Percentiles rank a stretch among this genome's conserved stretches.
Evolutionary conservation across 2,888 invertebrate species (phyloP).

Genomic region (Polydrusus cervinus): DNA sequence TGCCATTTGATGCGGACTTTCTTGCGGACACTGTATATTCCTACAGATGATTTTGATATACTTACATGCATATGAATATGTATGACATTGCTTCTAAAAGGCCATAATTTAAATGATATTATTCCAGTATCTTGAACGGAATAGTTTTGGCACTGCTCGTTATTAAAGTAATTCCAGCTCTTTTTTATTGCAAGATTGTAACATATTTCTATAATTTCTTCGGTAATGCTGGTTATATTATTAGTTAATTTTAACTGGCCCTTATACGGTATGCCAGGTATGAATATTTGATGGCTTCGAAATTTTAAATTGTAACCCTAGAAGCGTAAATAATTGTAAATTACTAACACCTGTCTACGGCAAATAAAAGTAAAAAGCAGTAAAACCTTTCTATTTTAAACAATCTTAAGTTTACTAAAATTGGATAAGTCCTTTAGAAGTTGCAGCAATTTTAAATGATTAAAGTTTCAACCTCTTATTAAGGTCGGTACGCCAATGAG

Average conservation of each 20-base stretch:
- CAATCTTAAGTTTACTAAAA: too few species aligned
- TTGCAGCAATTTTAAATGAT: too few species aligned
- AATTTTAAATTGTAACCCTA: conserved; percentile 77
- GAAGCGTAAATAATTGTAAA: conserved; percentile 60
- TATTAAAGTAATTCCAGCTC: conserved; percentile 66
- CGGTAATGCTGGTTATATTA: conserved; percentile 55
- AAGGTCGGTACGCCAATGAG: too few species aligned
- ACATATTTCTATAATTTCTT: conserved; percentile 67
- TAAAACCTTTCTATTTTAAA: too few species aligned
- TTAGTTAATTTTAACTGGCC: conserved; percentile 73
- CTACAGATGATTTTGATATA: conserved; percentile 8
- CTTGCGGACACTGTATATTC: too few species aligned
- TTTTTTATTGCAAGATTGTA: conserved; percentile 68
- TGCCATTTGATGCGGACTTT: too few species aligned
- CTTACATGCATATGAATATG: conserved; percentile 67
- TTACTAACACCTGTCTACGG: too few species aligned
- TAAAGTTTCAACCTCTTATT: too few species aligned
- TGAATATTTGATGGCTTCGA: conserved; percentile 75
- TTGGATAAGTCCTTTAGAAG: too few species aligned
- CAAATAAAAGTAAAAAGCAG: too few species aligned
- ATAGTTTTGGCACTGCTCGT: conserved; percentile 65
- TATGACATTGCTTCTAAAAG: conserved; percentile 66
- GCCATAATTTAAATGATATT: conserved; percentile 65
- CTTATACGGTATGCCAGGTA: conserved; percentile 82
- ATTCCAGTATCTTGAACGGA: conserved; percentile 60